Evolutionary conservation across 2,888 invertebrate species (phyloP), one percentile per base, ranked within the genome.

Genomic region (Drosophila phalerata): DNA sequence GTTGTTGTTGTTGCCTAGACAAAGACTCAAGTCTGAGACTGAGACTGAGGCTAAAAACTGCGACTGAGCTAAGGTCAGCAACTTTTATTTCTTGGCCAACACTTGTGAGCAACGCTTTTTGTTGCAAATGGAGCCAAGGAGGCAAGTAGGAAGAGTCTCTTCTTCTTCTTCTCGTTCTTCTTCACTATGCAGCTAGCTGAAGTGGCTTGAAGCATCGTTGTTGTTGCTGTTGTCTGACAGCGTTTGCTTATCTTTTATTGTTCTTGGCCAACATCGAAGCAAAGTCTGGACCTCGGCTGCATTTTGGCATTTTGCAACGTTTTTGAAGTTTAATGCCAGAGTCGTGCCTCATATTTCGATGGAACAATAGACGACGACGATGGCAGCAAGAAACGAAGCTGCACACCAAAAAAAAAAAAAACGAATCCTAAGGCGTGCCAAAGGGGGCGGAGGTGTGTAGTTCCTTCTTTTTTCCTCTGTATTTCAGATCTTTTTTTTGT

Each of bases 81-180:
- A 88, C 85, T 85, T 84, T 85, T 85, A 85, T 85, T 88, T 89
- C 85, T 85, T 85, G 78, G 85, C 89, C 88, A 88, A 88, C 86
- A 85, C 89, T 88, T 89, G 86, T 77, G 81, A 68, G 69, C 72
- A 79, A 62, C 78, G 75, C 78, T 75, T 75, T 73, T 73, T 78
- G 75, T 75, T 75, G 75, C 75, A 78, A 77, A 58, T 61, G 80
- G 30, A 60, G 77, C 72, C 76, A 69, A 69, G 76, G 67, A 79
- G 79, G 47, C 17, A 61, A 55, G 43, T 32, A 13, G 42, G 42
- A 52, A 45, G 53, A 47, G 42, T 56, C 48, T 64, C 56, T 34
- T 28, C 56, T 32, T 25, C n/a, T n/a, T n/a, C n/a, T n/a, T 56
- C 48, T 64, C 56, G 28, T 28, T 64, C 56, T 34, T 28, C 45